Conservation (phyloP, 2,113 vertebrate species). For the Oncorhynchus clarkii region DNA sequence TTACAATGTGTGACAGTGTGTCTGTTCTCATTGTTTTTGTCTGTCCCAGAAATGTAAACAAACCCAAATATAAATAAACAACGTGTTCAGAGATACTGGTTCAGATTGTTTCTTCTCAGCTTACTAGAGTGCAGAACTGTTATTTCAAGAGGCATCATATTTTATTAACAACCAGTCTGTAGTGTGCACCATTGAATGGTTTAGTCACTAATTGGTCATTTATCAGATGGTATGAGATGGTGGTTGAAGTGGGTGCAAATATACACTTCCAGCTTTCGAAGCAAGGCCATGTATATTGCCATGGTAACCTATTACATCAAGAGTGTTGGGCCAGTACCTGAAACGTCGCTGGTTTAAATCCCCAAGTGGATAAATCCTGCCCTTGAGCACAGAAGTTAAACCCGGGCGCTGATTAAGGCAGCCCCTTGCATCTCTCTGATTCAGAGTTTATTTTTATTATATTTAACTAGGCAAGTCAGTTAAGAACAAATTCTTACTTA, state of each 20-base stretch:
- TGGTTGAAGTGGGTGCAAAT: neutral
- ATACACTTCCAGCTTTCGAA: conserved; percentile 15
- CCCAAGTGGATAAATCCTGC: neutral
- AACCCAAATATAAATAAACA: conserved; percentile 1
- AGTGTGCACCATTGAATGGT: conserved; percentile 20
- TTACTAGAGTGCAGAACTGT: conserved; percentile 10
- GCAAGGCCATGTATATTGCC: conserved; percentile 6
- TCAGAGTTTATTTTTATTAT: neutral
- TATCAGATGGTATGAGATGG: conserved; percentile 17
- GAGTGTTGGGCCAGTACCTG: neutral
- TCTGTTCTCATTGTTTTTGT: conserved; percentile 27
- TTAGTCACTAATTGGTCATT: conserved; percentile 23
- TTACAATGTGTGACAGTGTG: neutral
- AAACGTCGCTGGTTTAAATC: no score
- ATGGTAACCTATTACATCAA: neutral
- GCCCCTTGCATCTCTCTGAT: neutral
- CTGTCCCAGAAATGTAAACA: conserved; percentile 45
- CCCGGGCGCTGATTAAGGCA: neutral
- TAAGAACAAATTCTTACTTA: no score
- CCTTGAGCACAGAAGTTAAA: no score
- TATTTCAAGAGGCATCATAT: conserved; percentile 13
- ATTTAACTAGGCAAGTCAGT: no score
- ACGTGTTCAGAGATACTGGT: neutral
- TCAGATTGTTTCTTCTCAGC: conserved; percentile 6
- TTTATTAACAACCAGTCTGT: conserved; percentile 31